A percentile compares a stretch with the other conserved stretches of the same genome.
Evolutionary conservation across 2,888 invertebrate species (phyloP).

Genomic region (Bhutanitis thaidina): DNA sequence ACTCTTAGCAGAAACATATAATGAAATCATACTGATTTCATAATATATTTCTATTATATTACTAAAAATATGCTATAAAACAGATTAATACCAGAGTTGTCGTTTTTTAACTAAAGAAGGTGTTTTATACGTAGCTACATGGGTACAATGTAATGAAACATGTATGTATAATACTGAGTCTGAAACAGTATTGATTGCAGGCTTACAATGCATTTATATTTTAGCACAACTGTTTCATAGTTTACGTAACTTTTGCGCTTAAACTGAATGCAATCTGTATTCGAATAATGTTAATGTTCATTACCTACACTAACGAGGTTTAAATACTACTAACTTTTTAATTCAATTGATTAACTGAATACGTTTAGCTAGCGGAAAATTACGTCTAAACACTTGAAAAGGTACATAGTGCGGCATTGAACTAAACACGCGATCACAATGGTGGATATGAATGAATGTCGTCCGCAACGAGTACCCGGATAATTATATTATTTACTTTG

Average conservation of each 20-base stretch:
- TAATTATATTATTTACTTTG: constrained; percentile 67
- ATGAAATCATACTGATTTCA: too few species aligned
- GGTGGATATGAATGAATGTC: constrained; percentile 63
- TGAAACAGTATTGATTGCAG: constrained; percentile 13
- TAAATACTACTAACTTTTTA: too few species aligned
- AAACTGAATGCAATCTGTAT: neutral
- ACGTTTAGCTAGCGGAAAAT: constrained; percentile 4
- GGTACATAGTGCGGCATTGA: constrained; percentile 63
- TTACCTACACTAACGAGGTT: too few species aligned
- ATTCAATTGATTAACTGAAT: neutral
- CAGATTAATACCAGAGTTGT: too few species aligned
- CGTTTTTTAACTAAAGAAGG: too few species aligned
- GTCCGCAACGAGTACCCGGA: constrained; percentile 48
- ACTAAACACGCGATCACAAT: constrained; percentile 58
- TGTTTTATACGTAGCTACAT: too few species aligned
- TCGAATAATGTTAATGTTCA: neutral
- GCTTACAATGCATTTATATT: constrained; percentile 15
- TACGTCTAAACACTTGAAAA: constrained; percentile 29
- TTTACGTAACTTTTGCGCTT: constrained; percentile 14
- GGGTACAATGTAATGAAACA: neutral
- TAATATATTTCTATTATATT: too few species aligned
- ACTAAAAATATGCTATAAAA: too few species aligned
- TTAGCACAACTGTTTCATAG: constrained; percentile 12
- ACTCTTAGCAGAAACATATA: too few species aligned
- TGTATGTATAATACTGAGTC: neutral